A percentile compares a stretch with the other conserved stretches of the same genome.
These are phyloP conservation scores for Cepphus grylle DNA, from an alignment of 2,113 vertebrate species.

Conservation along the genomic window DNA sequence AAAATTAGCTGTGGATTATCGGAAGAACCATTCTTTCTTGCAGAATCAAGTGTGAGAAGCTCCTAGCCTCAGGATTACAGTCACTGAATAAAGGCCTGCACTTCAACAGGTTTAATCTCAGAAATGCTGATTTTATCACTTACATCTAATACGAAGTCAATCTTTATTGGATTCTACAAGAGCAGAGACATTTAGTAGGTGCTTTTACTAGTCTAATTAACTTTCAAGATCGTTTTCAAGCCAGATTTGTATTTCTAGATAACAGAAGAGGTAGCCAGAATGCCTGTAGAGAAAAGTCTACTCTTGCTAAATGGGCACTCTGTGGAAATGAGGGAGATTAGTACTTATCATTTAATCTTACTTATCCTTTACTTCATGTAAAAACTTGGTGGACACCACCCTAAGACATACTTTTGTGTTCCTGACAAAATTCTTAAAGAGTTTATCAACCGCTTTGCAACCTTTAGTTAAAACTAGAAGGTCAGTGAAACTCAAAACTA, in stretches of 20 bases:
- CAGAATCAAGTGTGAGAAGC: neutral
- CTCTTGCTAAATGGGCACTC: neutral
- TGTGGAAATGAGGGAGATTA: neutral
- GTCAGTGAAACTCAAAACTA: neutral
- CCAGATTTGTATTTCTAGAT: neutral
- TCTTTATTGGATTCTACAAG: neutral
- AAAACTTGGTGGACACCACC: neutral
- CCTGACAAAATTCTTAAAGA: neutral
- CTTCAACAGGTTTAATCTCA: neutral
- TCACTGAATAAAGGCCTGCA: neutral
- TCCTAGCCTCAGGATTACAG: neutral
- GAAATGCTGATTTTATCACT: neutral
- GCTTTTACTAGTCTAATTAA: neutral
- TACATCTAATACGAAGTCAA: neutral
- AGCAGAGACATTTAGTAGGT: neutral
- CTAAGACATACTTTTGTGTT: neutral
- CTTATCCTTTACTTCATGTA: neutral
- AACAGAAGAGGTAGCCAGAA: neutral
- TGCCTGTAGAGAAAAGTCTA: neutral
- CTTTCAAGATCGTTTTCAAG: neutral
- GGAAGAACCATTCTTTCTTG: neutral
- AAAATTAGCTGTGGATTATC: neutral
- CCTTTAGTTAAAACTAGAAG: neutral
- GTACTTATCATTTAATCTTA: neutral
- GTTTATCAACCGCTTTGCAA: neutral